A percentile compares a stretch with the other conserved stretches of the same genome.
Evolutionary conservation across 2,888 invertebrate genomes (phyloP).

Genomic region (Drosophila subsilvestris): DNA sequence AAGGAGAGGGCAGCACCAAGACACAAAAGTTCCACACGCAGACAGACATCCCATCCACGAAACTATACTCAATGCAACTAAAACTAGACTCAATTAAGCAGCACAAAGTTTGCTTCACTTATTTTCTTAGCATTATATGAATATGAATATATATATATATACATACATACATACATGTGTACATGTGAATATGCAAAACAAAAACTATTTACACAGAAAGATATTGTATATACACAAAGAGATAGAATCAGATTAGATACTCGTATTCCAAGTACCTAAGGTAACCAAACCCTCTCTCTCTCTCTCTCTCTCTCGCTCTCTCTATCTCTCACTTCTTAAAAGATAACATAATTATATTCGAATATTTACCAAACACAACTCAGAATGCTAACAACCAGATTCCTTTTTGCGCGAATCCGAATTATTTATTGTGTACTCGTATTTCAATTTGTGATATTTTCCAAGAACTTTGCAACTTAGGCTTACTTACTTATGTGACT

Average conservation of each 20-base stretch:
- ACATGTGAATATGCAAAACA: conserved; percentile 5
- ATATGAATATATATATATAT: conserved; percentile 45
- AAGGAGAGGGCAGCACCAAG: conserved; percentile 21
- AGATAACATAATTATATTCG: conserved; percentile 21
- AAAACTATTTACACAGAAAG: conserved; percentile 71
- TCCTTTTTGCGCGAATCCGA: conserved; percentile 61
- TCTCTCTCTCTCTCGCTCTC: conserved; percentile 8
- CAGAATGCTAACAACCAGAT: conserved; percentile 53
- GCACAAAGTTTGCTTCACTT: conserved; percentile 49
- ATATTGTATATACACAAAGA: conserved; percentile 63
- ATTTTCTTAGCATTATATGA: conserved; percentile 38
- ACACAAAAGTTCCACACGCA: conserved; percentile 13
- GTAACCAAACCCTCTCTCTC: conserved; percentile 46
- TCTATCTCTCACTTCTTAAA: conserved; percentile 33
- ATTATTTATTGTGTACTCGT: conserved; percentile 69
- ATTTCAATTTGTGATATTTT: conserved; percentile 79
- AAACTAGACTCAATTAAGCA: conserved; percentile 52
- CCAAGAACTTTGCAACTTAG: conserved; percentile 76
- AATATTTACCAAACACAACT: conserved; percentile 59
- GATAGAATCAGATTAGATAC: conserved; percentile 26
- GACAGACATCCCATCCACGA: conserved; percentile 6
- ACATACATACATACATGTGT: too few relatives aligned
- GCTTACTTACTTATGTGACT: conserved; percentile 72
- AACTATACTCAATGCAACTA: conserved; percentile 22
- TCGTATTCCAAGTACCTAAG: conserved; percentile 71